Base-by-base conservation (phyloP, 1,140 invertebrate genomes). In the Neelides sp. region DNA sequence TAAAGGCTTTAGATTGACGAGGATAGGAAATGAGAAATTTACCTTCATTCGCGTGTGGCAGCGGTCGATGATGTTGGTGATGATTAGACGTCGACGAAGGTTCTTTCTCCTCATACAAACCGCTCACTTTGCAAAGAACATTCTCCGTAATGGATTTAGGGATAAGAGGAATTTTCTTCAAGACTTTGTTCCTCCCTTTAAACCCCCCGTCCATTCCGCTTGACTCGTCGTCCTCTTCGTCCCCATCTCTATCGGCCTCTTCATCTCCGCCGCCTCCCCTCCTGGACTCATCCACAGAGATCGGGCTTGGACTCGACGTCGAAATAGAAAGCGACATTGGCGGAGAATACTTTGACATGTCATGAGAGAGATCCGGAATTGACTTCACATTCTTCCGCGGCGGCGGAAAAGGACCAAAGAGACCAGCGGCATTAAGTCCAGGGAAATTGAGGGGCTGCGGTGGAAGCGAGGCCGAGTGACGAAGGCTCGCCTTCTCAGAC, bases 91-190 rank as follows among this genome's bases (percentile, higher is more conserved):
- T n/a, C 7, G 7, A n/a, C n/a, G n/a, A n/a, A n/a, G n/a, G n/a
- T n/a, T n/a, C n/a, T n/a, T n/a, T n/a, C n/a, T n/a, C n/a, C n/a
- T 34, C 30, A 34, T n/a, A 17, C 17, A 8, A n/a, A 8, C n/a
- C 35, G 7, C 46, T 27, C 2, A 56, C 50, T 49, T 55, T 56
- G 42, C 44, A 54, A 10, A 59, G 40, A 34, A 43, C 49, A 47
- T 56, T 59, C 39, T 59, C 58, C 4, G 58, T 59, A 20, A 59
- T 49, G 17, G 58, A 59, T 39, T 59, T 59, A 5, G 58, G 54
- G 27, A 59, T 56, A 24, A 50, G 35, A 17, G 47, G 13, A 2
- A 30, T 3, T 43, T 54, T 56, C 39, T 52, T 52, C 17, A 13
- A 24, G 20, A 44, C 17, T 20, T 26, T 24, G 32, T n/a, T 40